Percentiles rank a stretch among this genome's conserved stretches.
Conservation (phyloP, 2,113 vertebrate genomes). For the Toxotes chatareus region DNA sequence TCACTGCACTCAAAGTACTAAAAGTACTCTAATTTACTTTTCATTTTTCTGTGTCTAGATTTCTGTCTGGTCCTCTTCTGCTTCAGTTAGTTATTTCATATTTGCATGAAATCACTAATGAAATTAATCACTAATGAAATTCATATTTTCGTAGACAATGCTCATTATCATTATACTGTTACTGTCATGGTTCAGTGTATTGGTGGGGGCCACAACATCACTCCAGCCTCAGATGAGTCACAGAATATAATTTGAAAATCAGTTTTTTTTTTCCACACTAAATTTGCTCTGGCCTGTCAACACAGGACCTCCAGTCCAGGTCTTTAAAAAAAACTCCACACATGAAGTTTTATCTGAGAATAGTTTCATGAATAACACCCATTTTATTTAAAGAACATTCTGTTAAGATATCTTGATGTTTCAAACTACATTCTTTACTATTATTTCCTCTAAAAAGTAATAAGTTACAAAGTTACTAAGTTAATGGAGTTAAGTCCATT, state of each 20-base stretch:
- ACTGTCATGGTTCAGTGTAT: not conserved
- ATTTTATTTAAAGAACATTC: no score
- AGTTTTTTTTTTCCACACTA: not conserved
- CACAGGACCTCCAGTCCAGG: not conserved
- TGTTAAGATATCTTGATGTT: no score
- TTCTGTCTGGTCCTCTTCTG: not conserved
- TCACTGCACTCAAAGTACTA: slow-evolving; percentile 4
- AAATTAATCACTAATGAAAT: not conserved
- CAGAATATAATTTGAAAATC: slow-evolving; percentile 3
- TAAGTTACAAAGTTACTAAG: no score
- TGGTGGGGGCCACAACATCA: not conserved
- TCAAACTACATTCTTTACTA: no score
- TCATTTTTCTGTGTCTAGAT: not conserved
- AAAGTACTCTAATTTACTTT: not conserved
- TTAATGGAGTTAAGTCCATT: no score
- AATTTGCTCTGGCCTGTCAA: slow-evolving; percentile 10
- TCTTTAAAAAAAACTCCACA: not conserved
- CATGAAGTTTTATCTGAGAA: not conserved
- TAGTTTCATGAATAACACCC: no score
- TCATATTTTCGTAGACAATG: not conserved
- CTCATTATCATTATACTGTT: not conserved
- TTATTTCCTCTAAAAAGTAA: no score
- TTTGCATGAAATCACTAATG: not conserved
- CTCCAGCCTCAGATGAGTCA: not conserved
- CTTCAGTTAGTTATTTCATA: not conserved